Evolutionary conservation across 2,113 vertebrate species (phyloP).

Genomic region (Halcyon senegalensis): DNA sequence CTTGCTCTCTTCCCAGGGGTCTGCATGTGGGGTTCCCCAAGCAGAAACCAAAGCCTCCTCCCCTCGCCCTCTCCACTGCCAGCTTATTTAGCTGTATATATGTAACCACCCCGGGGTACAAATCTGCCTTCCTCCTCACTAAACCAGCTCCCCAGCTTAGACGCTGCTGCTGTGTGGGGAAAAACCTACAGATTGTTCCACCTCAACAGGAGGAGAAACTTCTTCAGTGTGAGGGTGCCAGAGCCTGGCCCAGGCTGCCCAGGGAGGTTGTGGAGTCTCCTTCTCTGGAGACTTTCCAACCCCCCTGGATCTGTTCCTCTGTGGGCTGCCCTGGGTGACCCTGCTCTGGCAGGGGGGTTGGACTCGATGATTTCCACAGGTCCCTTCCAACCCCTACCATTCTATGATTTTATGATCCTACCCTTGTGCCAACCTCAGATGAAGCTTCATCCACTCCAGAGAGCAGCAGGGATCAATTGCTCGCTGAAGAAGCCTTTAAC

Average conservation of each 20-base stretch:
- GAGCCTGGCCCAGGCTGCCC: no score
- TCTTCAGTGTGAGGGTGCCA: no score
- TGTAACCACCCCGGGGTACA: not conserved
- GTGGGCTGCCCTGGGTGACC: no score
- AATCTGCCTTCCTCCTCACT: not conserved
- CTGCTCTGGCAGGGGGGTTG: no score
- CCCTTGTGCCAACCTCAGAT: not conserved
- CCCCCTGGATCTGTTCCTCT: no score
- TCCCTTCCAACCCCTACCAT: no score
- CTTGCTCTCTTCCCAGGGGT: not conserved
- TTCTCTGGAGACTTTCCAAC: no score
- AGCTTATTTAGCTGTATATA: not conserved
- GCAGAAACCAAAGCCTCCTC: not conserved
- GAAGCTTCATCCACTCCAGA: not conserved
- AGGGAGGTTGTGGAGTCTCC: no score
- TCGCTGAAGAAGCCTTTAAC: not conserved
- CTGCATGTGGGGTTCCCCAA: not conserved
- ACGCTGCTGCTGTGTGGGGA: not conserved
- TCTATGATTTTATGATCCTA: not conserved
- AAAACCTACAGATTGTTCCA: not conserved
- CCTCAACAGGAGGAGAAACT: no score
- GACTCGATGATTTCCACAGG: no score
- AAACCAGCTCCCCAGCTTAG: not conserved
- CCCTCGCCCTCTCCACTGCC: not conserved
- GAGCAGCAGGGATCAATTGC: not conserved